These are phyloP conservation scores for Tethya wilhelma DNA, from an alignment of 37 sponge, comb jelly and placozoan species.

Conservation along the genomic window DNA sequence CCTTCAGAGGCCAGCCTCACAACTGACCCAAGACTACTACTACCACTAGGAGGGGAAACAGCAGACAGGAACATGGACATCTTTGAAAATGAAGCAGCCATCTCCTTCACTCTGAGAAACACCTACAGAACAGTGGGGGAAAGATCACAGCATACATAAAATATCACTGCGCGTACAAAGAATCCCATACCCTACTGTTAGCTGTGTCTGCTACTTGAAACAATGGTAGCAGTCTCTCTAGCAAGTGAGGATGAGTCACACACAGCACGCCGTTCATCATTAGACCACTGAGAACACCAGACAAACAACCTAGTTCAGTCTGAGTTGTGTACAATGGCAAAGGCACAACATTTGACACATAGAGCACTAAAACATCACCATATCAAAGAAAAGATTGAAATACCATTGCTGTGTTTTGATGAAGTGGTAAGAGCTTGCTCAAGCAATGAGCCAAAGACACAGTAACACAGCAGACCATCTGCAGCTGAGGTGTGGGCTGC, in stretches of 20 bases:
- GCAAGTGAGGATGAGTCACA: slow-evolving; percentile 17
- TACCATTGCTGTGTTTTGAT: too few relatives aligned
- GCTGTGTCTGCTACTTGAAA: slow-evolving; percentile 13
- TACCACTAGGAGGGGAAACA: background rate
- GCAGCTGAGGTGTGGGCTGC: slow-evolving; percentile 11
- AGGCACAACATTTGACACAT: too few relatives aligned
- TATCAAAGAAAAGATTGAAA: background rate
- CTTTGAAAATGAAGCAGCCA: slow-evolving; percentile 13
- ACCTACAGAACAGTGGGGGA: slow-evolving; percentile 8
- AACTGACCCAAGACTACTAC: background rate
- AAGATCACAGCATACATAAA: background rate
- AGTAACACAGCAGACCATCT: slow-evolving; percentile 42
- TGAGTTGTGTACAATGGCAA: too few relatives aligned
- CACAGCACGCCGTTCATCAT: slow-evolving; percentile 45
- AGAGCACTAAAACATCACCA: too few relatives aligned
- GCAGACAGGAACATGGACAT: slow-evolving; percentile 21
- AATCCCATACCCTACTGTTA: slow-evolving; percentile 1
- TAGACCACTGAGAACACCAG: slow-evolving; percentile 25
- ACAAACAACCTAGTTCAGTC: too few relatives aligned
- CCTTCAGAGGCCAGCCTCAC: slow-evolving; percentile 1
- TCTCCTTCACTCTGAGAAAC: background rate
- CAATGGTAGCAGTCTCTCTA: background rate
- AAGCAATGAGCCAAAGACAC: slow-evolving; percentile 19
- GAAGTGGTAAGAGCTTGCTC: background rate
- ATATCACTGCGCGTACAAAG: background rate